Evolutionary conservation across 2,113 vertebrate species (phyloP).

Genomic region (Burhinus oedicnemus): DNA sequence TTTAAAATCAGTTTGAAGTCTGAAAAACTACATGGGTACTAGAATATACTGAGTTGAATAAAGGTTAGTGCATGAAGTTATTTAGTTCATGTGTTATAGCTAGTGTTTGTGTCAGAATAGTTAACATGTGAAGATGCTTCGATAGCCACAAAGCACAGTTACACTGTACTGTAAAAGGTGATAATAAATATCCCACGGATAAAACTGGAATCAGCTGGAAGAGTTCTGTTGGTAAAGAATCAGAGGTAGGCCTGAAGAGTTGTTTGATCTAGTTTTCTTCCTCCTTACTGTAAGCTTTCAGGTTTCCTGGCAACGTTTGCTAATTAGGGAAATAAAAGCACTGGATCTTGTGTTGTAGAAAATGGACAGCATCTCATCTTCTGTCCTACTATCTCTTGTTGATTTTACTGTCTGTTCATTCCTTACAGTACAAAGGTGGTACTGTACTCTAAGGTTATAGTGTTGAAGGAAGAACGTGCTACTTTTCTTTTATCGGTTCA

Average conservation of each 20-base stretch:
- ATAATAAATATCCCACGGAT: neutral
- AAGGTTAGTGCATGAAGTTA: neutral
- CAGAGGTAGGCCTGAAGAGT: neutral
- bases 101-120: neutral
- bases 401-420: neutral
- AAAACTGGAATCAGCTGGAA: neutral
- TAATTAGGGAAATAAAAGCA: neutral
- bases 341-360: neutral
- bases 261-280: neutral
- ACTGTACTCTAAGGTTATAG: neutral
- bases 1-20: neutral
- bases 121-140: neutral
- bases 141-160: neutral
- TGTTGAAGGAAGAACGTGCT: neutral
- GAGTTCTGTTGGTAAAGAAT: neutral
- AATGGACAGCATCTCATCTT: neutral
- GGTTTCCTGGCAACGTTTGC: neutral
- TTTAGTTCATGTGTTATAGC: neutral
- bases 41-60: neutral
- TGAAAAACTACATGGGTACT: neutral
- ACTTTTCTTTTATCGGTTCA: neutral
- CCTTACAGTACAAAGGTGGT: neutral
- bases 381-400: neutral
- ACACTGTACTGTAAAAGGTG: neutral
- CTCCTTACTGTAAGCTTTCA: neutral